Evolutionary conservation across 2,888 invertebrate genomes (phyloP), one percentile per base, ranked within the genome.

Genomic region (Unio pictorum): DNA sequence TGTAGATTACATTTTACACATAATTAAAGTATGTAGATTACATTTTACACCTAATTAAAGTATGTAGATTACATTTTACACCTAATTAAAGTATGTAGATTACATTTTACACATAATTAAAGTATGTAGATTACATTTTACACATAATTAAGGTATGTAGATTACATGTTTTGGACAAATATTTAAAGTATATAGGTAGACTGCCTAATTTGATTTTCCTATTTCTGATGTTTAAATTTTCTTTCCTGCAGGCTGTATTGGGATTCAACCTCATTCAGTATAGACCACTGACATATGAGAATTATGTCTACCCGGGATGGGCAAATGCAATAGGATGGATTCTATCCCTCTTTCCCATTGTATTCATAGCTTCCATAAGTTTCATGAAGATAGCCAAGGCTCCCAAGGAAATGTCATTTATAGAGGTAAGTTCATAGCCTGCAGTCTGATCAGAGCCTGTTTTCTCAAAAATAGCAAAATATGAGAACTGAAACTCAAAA

Each of bases 221-320:
- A 62, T 26, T 62, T 28, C 23, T 62, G 26, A n/a, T n/a, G 6
- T n/a, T 58, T 23, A 18, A 23, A 0, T 23, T 64, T 34, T 65
- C 76, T 68, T 61, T 76, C 54, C 87, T 88, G 18, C 81, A 94
- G 94, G 94, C 94, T 83, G 94, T 95, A 74, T 90, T 95, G 70
- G 93, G 94, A 73, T 95, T 95, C 90, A 95, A 94, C 89, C 94
- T 94, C 94, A 93, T 94, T 65, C 94, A 95, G 85, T 94, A 95
- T 87, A 93, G 93, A 80, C 94, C 95, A 0, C 93, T 94, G 0
- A 93, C 92, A 0, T 94, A 94, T 82, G 94, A 92, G 75, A 73
- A 79, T 15, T 95, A 95, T 86, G 92, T 93, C n/a, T 95, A 95
- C 86, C 95, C 95, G 1, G 90, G 92, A 85, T 95, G 95, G 95